A percentile compares a stretch with the other conserved stretches of the same genome.
These are phyloP conservation scores for Ursus arctos DNA, from an alignment of 2,113 vertebrate genomes.

Conservation along the genomic window DNA sequence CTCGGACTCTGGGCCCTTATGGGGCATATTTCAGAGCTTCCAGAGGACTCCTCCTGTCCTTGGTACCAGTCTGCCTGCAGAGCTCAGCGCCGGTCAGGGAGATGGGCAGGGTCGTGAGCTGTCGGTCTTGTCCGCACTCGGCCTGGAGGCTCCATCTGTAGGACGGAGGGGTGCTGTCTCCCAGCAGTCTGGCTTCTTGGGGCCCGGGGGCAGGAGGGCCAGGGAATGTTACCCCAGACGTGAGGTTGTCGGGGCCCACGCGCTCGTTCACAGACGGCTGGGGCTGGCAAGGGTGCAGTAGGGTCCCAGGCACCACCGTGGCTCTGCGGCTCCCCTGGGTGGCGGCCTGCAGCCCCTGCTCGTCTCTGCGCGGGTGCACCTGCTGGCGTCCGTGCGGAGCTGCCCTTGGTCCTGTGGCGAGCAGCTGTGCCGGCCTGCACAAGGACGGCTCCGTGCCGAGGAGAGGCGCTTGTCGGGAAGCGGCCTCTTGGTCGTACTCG, in stretches of 20 bases:
- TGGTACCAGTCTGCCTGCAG: background rate
- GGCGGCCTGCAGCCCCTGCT: too few species aligned
- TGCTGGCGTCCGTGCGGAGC: background rate
- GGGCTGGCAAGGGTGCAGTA: rapidly evolving
- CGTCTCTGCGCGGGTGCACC: background rate
- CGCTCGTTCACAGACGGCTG: background rate
- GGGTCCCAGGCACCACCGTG: background rate
- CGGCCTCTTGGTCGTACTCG: background rate
- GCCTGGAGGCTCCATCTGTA: too few species aligned
- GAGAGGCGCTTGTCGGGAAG: slow-evolving; percentile 44
- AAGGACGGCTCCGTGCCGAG: slow-evolving; percentile 60
- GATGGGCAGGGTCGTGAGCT: background rate
- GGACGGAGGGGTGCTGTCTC: too few species aligned
- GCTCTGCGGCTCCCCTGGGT: background rate
- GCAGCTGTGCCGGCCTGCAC: background rate
- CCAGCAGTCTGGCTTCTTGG: background rate
- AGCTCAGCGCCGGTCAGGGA: background rate
- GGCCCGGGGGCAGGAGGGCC: background rate
- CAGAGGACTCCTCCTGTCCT: background rate
- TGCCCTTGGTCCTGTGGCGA: slow-evolving; percentile 73
- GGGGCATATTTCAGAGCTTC: background rate
- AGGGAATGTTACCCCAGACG: background rate
- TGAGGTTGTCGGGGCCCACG: too few species aligned
- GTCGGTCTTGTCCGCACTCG: background rate
- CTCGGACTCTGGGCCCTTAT: background rate